Percentiles rank a stretch among this genome's conserved stretches.
Conservation (phyloP, 2,113 vertebrate genomes). For the Grus americana region DNA sequence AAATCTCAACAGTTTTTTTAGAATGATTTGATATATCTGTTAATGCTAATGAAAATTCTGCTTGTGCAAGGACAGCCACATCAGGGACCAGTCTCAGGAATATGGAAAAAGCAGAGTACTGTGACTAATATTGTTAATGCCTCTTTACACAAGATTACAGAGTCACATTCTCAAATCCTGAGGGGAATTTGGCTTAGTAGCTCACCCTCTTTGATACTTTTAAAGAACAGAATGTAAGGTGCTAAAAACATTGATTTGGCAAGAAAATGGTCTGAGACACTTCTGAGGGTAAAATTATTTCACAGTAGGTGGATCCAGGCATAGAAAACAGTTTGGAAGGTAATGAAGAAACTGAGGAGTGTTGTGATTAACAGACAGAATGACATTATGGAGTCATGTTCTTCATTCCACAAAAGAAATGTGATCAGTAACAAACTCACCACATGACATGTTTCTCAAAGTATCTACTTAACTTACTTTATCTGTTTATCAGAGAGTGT, state of each 20-base stretch:
- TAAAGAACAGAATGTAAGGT: slow-evolving; percentile 46
- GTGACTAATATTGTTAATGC: slow-evolving; percentile 58
- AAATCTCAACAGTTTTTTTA: not conserved
- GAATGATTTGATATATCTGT: not conserved
- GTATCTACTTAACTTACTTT: not conserved
- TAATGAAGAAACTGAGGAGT: not conserved
- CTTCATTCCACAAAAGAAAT: not conserved
- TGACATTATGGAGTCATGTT: not conserved
- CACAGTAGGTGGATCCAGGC: not conserved
- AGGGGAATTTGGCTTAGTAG: slow-evolving; percentile 58
- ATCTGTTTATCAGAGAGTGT: too few relatives aligned
- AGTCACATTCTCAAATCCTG: slow-evolving; percentile 68
- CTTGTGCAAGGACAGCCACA: not conserved
- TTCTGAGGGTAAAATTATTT: slow-evolving; percentile 13
- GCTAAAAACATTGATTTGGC: slow-evolving; percentile 36
- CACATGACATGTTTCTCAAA: not conserved
- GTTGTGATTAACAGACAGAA: not conserved
- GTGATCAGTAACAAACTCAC: not conserved
- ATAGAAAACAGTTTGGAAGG: not conserved
- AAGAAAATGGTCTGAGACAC: slow-evolving; percentile 5
- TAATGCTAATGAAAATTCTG: not conserved
- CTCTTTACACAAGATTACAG: slow-evolving; percentile 62
- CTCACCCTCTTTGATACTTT: slow-evolving; percentile 41
- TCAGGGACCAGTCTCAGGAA: not conserved
- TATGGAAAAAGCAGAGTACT: slow-evolving; percentile 35